Evolutionary conservation across 1,140 invertebrate species (phyloP), one percentile per base, ranked within the genome.

Genomic region (Proctacanthus coquilletti): DNA sequence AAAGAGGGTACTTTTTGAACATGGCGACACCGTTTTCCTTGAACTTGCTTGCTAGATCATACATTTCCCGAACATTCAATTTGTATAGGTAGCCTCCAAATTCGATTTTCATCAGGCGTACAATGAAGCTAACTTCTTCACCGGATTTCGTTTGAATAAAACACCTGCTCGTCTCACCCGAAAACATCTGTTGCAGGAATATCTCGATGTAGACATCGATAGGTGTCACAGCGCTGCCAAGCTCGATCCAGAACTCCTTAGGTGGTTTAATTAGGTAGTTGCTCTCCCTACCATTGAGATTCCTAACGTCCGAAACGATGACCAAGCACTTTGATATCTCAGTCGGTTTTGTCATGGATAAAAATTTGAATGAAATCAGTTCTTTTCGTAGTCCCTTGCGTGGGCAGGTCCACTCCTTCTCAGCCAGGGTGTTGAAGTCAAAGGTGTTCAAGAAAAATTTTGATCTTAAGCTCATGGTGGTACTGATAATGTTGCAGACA

Each of bases 11-110:
- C 0, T 42, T n/a, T 39, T 60, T 60, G 18, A 53, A 60, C 45
- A 56, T 60, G 21, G 36, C 21, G 5, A 60, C 57, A 9, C 57
- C 57, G 8, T 56, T 53, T 21, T 55, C 48, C 6, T 58, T 58
- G 11, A 52, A 54, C 2, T 45, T 42, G 18, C 45, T 29, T 3
- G 57, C 47, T 25, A 54, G 18, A 1, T 42, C 39, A 34, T 49
- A 50, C 1, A 55, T 46, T 27, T 53, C 52, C 0, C 27, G 36
- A 5, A 48, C 53, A 11, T 20, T 43, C 4, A 53, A 18, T 20
- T 46, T 51, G n/a, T 49, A 51, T 27, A 58, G 39, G 11, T 52
- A 46, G 2, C 37, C 39, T 18, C 47, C 44, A 11, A 42, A 43
- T 0, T 45, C 30, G 36, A 60, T 60, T 13, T 34, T 21, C 2